Percentiles rank a stretch among this genome's conserved stretches.
Evolutionary conservation across 2,113 vertebrate species (phyloP).

Genomic region (Podarcis muralis): DNA sequence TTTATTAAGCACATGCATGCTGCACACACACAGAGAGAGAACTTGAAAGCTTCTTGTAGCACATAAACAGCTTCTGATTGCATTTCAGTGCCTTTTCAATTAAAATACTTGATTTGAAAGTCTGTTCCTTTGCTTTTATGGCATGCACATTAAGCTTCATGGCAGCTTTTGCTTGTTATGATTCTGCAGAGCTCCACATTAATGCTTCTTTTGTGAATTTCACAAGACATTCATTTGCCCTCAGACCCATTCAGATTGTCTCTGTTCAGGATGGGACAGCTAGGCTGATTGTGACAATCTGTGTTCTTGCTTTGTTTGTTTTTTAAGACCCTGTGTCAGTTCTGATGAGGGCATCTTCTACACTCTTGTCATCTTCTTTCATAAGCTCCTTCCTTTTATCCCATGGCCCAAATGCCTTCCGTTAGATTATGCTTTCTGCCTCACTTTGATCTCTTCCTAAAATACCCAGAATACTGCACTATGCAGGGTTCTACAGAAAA

Average conservation of each 20-base stretch:
- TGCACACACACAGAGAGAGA: neutral
- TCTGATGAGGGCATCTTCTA: conserved; percentile 44
- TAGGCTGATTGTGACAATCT: neutral
- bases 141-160: neutral
- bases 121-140: neutral
- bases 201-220: neutral
- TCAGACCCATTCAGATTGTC: neutral
- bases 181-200: conserved; percentile 1
- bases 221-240: neutral
- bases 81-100: conserved; percentile 33
- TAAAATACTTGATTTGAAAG: conserved; percentile 29
- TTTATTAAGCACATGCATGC: conserved; percentile 20
- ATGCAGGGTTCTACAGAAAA: conserved; percentile 1
- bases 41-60: conserved; percentile 12
- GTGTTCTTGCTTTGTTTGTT: conserved; percentile 16
- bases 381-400: conserved; percentile 47
- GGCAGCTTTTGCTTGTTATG: neutral
- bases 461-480: conserved; percentile 52
- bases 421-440: conserved; percentile 49
- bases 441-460: conserved; percentile 71
- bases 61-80: conserved; percentile 11
- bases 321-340: neutral
- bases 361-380: conserved; percentile 32
- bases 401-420: conserved; percentile 34
- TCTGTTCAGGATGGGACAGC: neutral